A percentile compares a stretch with the other conserved stretches of the same genome.
Conservation (phyloP, 2,113 vertebrate species). For the Brienomyrus longianalis region DNA sequence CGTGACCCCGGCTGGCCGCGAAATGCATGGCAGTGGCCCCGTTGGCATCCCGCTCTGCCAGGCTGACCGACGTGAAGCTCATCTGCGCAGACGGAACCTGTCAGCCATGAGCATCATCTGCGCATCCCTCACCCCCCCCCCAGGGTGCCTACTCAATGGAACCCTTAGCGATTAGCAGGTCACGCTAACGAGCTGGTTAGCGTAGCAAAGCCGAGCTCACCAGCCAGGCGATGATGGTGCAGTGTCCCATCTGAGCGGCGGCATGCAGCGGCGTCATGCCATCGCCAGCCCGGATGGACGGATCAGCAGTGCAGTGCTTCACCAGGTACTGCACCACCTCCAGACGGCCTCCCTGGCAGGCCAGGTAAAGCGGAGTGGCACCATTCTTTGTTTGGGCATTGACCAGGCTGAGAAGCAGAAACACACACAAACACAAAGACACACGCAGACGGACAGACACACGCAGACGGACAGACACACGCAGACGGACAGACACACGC, state of each 20-base stretch:
- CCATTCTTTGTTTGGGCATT: constrained; percentile 92
- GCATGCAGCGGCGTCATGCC: constrained; percentile 94
- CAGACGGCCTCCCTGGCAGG: constrained; percentile 96
- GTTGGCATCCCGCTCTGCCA: constrained; percentile 73
- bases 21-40: constrained; percentile 96
- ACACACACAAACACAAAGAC: too few relatives aligned
- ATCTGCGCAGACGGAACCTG: constrained; percentile 54
- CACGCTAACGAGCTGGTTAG: background rate
- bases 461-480: too few relatives aligned
- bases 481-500: background rate
- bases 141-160: background rate
- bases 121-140: background rate
- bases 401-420: constrained; percentile 64
- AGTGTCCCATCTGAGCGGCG: constrained; percentile 96
- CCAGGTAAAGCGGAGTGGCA: constrained; percentile 96
- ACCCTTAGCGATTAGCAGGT: background rate
- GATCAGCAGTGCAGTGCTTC: constrained; percentile 82
- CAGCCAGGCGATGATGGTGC: constrained; percentile 91
- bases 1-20: constrained; percentile 82
- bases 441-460: too few relatives aligned
- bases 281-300: constrained; percentile 73
- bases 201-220: constrained; percentile 50
- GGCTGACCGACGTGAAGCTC: constrained; percentile 79
- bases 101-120: background rate
- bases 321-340: constrained; percentile 90